Conservation (phyloP, 2,888 invertebrate genomes). For the Anthrax anthrax region DNA sequence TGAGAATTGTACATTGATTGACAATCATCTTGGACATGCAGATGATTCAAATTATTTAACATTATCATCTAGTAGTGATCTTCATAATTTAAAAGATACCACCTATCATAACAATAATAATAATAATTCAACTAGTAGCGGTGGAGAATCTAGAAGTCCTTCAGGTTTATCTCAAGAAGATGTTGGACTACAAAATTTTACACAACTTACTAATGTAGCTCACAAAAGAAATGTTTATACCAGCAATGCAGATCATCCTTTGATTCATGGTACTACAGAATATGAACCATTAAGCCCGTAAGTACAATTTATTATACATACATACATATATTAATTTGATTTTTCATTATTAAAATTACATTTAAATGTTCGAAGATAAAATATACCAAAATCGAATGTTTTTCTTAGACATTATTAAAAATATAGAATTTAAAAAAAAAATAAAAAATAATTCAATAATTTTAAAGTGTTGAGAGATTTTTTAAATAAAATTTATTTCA, state of each 20-base stretch:
- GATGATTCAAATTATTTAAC: constrained; percentile 26
- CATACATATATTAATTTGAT: too few species aligned
- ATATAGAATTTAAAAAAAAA: too few species aligned
- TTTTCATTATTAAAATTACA: too few species aligned
- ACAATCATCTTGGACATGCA: constrained; percentile 19
- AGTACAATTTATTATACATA: too few species aligned
- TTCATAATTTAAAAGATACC: constrained; percentile 26
- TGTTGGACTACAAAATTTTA: constrained; percentile 28
- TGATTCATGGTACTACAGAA: constrained; percentile 16
- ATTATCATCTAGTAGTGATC: constrained; percentile 25
- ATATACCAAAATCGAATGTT: too few species aligned
- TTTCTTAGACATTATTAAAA: too few species aligned
- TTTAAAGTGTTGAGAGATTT: too few species aligned
- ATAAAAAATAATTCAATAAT: too few species aligned
- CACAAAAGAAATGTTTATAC: constrained; percentile 8
- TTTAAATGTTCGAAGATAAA: too few species aligned
- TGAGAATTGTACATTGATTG: constrained; percentile 25
- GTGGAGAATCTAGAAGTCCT: constrained; percentile 30
- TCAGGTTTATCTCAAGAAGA: constrained; percentile 17
- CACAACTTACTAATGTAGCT: constrained; percentile 27
- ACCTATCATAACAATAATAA: constrained; percentile 15
- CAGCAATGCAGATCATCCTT: constrained; percentile 19
- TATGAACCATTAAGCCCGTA: constrained; percentile 24
- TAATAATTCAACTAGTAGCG: constrained; percentile 27
- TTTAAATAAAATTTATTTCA: too few species aligned